These are phyloP conservation scores for Calameuta idolon DNA, from an alignment of 2,888 invertebrate species.

Conservation along the genomic window DNA sequence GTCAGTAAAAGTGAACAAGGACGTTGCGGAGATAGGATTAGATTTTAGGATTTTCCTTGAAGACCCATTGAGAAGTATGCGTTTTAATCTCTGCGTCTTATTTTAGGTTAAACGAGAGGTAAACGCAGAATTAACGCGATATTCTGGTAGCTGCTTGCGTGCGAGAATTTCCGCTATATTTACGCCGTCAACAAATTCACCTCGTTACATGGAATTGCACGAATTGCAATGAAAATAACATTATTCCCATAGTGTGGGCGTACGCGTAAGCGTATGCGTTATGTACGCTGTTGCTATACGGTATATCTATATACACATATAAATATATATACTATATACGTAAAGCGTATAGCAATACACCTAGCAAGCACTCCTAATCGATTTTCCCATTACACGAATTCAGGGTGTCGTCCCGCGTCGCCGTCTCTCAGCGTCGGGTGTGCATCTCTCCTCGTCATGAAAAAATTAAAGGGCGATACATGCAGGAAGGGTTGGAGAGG, in stretches of 20 bases:
- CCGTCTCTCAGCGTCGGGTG: conserved; percentile 41
- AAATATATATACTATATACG: background rate
- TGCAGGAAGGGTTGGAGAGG: conserved; percentile 25
- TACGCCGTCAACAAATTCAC: background rate
- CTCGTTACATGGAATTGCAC: background rate
- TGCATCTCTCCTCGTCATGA: conserved; percentile 44
- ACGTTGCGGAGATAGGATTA: background rate
- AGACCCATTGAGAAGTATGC: background rate
- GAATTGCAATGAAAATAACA: background rate
- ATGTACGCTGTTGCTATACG: background rate
- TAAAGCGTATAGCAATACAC: background rate
- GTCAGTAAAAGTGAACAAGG: background rate
- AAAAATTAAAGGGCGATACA: conserved; percentile 38
- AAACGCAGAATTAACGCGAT: background rate
- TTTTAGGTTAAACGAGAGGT: background rate
- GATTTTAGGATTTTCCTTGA: background rate
- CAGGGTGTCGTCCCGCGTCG: conserved; percentile 41
- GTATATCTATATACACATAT: background rate
- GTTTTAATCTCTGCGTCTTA: background rate
- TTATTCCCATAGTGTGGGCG: background rate
- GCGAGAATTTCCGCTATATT: background rate
- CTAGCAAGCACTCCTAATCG: conserved; percentile 41
- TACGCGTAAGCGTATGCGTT: background rate
- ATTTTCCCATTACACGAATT: conserved; percentile 58
- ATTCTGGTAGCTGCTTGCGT: background rate